Percentiles rank a stretch among this genome's conserved stretches.
Evolutionary conservation across 2,888 invertebrate species (phyloP).

Genomic region (Lepidocyrtoides sp.): DNA sequence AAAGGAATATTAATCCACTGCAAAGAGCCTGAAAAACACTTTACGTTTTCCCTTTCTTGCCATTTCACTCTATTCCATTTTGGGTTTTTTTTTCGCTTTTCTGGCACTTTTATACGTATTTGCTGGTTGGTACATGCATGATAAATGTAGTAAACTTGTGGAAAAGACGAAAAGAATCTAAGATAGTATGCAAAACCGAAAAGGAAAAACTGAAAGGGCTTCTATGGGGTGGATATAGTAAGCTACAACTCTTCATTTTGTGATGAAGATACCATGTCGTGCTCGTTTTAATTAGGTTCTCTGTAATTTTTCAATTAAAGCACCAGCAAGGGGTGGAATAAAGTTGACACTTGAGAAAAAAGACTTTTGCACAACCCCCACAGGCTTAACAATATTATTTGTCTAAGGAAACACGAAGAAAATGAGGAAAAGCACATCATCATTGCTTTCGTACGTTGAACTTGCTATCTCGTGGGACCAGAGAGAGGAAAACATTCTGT

Average conservation of each 20-base stretch:
- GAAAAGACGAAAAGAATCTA: neutral
- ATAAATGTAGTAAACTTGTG: slow-evolving; percentile 6
- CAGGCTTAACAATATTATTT: slow-evolving; percentile 40
- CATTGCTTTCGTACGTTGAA: slow-evolving; percentile 13
- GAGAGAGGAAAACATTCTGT: neutral
- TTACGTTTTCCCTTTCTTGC: neutral
- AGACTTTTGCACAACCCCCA: slow-evolving; percentile 52
- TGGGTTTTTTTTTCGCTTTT: neutral
- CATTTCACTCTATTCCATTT: slow-evolving; percentile 59
- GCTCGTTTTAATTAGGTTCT: slow-evolving; percentile 72
- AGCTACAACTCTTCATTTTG: neutral
- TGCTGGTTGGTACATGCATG: neutral
- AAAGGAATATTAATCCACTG: slow-evolving; percentile 63
- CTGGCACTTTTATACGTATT: too few species aligned
- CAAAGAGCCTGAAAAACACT: slow-evolving; percentile 4
- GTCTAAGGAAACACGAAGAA: slow-evolving; percentile 20
- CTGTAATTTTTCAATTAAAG: slow-evolving; percentile 78
- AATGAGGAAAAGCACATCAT: slow-evolving; percentile 15
- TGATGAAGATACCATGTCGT: slow-evolving; percentile 27
- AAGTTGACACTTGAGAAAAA: slow-evolving; percentile 70
- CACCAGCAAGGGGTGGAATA: slow-evolving; percentile 62
- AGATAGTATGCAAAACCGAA: neutral
- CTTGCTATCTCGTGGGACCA: slow-evolving; percentile 11
- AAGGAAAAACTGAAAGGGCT: neutral
- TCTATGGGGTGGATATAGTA: neutral